Percentiles rank a stretch among this genome's conserved stretches.
phyloP scores from a whole-genome alignment of 2,113 vertebrate genomes.

The Colinus virginianus region DNA sequence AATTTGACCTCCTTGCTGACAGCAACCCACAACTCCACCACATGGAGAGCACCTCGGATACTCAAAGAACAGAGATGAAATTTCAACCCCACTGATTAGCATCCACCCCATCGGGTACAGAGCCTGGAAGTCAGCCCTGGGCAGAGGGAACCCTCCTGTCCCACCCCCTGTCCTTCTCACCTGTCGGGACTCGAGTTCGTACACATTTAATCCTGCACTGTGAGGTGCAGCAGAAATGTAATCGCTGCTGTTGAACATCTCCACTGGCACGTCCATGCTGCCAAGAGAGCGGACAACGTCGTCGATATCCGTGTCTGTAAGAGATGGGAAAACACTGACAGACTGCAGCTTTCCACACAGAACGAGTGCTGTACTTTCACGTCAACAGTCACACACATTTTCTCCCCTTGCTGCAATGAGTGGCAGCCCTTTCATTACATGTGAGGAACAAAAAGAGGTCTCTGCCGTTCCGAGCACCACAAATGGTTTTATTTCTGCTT shows the following conservation, averaged over 20 bases:
- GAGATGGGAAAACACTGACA: neutral
- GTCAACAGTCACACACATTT: too few relatives aligned
- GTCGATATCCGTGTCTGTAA: constrained; percentile 82
- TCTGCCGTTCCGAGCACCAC: neutral
- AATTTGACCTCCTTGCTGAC: neutral
- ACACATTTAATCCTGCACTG: constrained; percentile 89
- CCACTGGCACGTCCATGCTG: constrained; percentile 84
- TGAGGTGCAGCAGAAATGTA: constrained; percentile 90
- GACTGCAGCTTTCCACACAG: rapidly evolving
- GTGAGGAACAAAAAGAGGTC: neutral
- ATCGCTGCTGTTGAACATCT: constrained; percentile 85
- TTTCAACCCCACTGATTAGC: neutral
- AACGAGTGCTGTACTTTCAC: rapidly evolving
- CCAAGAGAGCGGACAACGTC: constrained; percentile 86
- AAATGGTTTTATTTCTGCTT: neutral
- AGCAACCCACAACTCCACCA: too few relatives aligned
- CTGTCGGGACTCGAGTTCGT: constrained; percentile 77
- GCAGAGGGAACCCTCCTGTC: neutral
- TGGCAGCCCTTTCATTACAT: neutral
- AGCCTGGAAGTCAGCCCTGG: neutral
- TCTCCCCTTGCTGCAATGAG: too few relatives aligned
- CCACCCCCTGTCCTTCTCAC: constrained; percentile 62
- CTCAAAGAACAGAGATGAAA: neutral
- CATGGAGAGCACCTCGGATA: neutral
- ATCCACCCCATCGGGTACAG: neutral